Base-by-base conservation (phyloP, 2,113 vertebrate genomes). In the Nothoprocta pentlandii region DNA sequence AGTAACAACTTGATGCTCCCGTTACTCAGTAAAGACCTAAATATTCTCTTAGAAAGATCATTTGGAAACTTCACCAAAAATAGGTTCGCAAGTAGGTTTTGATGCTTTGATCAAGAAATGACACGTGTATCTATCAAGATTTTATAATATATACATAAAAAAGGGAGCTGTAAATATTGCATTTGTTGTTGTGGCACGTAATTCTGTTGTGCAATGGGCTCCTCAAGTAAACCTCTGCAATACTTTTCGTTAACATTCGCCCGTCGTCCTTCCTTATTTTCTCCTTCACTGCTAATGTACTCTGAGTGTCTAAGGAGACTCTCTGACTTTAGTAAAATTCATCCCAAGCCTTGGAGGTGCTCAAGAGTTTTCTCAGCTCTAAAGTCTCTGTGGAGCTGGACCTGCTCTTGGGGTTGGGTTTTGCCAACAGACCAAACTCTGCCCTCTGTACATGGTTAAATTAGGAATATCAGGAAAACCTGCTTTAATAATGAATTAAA, bases 321-420 rank as follows among this genome's bases (percentile, higher is more conserved):
- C 25, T n/a, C 42, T 75, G 85, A 58, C 61, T 94, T 91, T 30
- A 70, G 78, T 71, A 66, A 90, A 84, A 88, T 17, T 81, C 25
- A 23, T 17, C 86, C 44, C 51, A 81, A 42, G 51, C 19, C 51
- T 64, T 4, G 1, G 51, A 94, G 71, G 39, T 68, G 36, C 20
- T 58, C 59, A 56, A 46, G 70, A 81, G 36, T 77, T 73, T 54
- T 82, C 84, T 78, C 54, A 58, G 28, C 76, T 73, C 47, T 47
- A 32, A 47, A 4, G 3, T 63, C 75, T 91, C 76, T 86, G 66
- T 85, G 84, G 66, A 69, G 42, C 44, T 30, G 58, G 32, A 58
- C 0, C 0, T n/a, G 23, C 69, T 4, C 0, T 78, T 75, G 79
- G 56, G 71, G 76, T 10, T 0, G 0, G 26, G 47, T 42, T 36